Conservation (phyloP, 53 echinoderm and acorn worm genomes). For the Arbacia lixula region DNA sequence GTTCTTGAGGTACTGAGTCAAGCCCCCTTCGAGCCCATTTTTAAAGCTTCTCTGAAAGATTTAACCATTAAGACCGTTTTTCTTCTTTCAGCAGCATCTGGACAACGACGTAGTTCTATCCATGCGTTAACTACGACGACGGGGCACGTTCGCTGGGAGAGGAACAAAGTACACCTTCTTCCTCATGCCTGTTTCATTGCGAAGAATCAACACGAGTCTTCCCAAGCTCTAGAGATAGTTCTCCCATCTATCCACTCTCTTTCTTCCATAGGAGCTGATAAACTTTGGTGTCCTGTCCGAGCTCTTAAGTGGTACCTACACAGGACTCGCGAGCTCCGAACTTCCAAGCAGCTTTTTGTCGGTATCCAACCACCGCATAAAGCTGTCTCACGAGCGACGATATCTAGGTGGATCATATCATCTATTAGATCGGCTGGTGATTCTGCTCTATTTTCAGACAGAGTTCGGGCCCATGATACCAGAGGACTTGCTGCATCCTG, state of each 20-base stretch:
- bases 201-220: conserved; percentile 3
- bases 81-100: conserved; percentile 29
- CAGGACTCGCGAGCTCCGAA: background rate
- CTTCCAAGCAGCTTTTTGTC: background rate
- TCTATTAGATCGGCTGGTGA: background rate
- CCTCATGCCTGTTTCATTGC: conserved; percentile 5
- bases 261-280: conserved; percentile 3
- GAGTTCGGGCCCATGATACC: background rate
- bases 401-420: conserved; percentile 17
- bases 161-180: background rate
- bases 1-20: background rate
- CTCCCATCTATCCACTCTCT: background rate
- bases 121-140: conserved; percentile 6
- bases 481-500: background rate
- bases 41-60: background rate
- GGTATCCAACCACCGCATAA: background rate
- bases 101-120: conserved; percentile 10
- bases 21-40: conserved; percentile 9
- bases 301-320: conserved; percentile 12
- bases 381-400: background rate
- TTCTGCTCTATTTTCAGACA: background rate
- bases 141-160: conserved; percentile 29
- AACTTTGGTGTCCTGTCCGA: conserved; percentile 13
- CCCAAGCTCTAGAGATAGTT: background rate
- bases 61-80: conserved; percentile 12